Evolutionary conservation across 2,113 vertebrate genomes (phyloP).

Genomic region (Hydrolagus affinis): DNA sequence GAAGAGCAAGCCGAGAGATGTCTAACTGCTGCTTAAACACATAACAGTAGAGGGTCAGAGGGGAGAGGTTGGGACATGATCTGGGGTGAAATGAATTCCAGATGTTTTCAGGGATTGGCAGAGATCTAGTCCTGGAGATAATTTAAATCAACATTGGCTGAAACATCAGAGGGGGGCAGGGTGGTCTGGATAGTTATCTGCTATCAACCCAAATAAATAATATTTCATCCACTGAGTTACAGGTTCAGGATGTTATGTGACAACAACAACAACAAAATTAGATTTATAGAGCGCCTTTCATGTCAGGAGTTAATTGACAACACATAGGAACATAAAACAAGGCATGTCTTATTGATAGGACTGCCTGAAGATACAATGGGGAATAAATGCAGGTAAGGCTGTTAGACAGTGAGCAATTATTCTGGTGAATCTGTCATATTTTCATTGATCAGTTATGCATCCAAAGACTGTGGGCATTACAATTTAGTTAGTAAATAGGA

Average conservation of each 20-base stretch:
- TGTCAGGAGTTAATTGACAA: too few relatives aligned
- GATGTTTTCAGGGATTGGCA: constrained; percentile 41
- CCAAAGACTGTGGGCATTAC: too few relatives aligned
- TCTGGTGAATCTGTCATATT: too few relatives aligned
- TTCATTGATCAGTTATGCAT: too few relatives aligned
- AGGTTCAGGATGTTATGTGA: constrained; percentile 14
- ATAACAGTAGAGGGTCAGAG: constrained; percentile 8
- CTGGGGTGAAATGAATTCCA: constrained; percentile 45
- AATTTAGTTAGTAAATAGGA: too few relatives aligned
- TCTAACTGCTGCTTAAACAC: not conserved
- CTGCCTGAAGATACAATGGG: not conserved
- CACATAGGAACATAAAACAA: not conserved
- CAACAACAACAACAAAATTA: too few relatives aligned
- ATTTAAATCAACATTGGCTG: constrained; percentile 45
- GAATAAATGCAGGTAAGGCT: too few relatives aligned
- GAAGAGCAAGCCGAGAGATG: not conserved
- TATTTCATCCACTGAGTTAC: constrained; percentile 40
- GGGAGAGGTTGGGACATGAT: constrained; percentile 22
- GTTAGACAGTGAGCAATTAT: too few relatives aligned
- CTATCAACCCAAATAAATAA: constrained; percentile 40
- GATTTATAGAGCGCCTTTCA: too few relatives aligned
- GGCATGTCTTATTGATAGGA: not conserved
- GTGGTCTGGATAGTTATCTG: constrained; percentile 46
- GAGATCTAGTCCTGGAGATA: constrained; percentile 33
- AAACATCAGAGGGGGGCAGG: constrained; percentile 44